A percentile compares a stretch with the other conserved stretches of the same genome.
Evolutionary conservation across 2,797 vertebrate genomes (phyloP).

Genomic region (Typhlichthys subterraneus): DNA sequence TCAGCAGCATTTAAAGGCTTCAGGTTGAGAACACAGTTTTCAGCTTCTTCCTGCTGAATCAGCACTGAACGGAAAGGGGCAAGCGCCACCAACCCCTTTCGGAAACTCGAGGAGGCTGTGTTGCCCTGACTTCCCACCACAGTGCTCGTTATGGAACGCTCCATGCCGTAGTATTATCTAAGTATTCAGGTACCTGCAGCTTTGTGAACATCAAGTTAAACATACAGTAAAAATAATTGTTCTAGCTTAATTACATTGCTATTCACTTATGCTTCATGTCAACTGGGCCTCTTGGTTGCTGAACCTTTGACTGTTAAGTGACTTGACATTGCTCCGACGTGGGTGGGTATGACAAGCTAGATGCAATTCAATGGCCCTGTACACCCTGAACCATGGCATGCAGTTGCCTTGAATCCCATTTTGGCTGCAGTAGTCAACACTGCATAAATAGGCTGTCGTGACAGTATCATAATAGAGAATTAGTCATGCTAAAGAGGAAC

Average conservation of each 20-base stretch:
- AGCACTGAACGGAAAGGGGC: constrained; percentile 38
- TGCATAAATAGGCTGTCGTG: constrained; percentile 14
- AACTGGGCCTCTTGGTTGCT: constrained; percentile 30
- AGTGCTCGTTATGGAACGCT: constrained; percentile 56
- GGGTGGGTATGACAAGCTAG: constrained; percentile 63
- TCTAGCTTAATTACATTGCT: constrained; percentile 1
- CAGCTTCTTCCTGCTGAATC: constrained; percentile 52
- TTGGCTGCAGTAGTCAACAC: constrained; percentile 17
- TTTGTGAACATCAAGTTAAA: neutral
- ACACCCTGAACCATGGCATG: constrained; percentile 34
- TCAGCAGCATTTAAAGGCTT: constrained; percentile 21
- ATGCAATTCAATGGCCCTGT: constrained; percentile 63
- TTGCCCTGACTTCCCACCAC: constrained; percentile 49
- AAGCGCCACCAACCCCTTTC: constrained; percentile 6
- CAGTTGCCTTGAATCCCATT: constrained; percentile 33
- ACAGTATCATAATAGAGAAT: constrained; percentile 31
- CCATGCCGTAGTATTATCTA: neutral
- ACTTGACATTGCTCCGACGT: constrained; percentile 58
- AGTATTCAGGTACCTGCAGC: too few species aligned
- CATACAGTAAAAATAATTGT: neutral
- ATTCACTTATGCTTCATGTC: constrained; percentile 39
- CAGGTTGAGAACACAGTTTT: constrained; percentile 43
- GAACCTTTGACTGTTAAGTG: constrained; percentile 50
- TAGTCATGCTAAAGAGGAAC: constrained; percentile 8
- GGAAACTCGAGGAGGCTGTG: constrained; percentile 65